Evolutionary conservation across 1,140 invertebrate species (phyloP).

Genomic region (Pectinophora gossypiella): DNA sequence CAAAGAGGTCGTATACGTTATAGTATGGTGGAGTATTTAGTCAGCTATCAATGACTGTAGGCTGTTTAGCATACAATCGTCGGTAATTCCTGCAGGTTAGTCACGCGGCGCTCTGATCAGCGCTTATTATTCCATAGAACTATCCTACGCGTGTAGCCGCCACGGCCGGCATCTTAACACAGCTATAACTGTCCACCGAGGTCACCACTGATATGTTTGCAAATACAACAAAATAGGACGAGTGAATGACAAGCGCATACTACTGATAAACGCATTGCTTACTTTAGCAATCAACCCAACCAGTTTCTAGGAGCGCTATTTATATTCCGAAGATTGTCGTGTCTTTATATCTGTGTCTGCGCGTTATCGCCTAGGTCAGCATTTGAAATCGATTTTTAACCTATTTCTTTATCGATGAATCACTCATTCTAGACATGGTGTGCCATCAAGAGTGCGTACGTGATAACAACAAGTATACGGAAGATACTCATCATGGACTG

Average conservation of each 20-base stretch:
- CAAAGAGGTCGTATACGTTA: no score
- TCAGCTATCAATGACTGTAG: background rate
- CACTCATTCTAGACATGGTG: no score
- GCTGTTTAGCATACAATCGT: background rate
- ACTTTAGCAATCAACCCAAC: background rate
- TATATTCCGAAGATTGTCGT: no score
- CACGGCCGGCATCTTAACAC: background rate
- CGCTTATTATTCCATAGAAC: background rate
- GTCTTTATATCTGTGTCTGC: no score
- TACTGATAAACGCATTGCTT: background rate
- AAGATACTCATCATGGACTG: no score
- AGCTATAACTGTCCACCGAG: background rate
- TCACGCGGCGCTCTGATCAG: background rate
- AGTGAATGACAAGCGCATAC: background rate
- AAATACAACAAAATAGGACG: background rate
- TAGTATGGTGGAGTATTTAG: background rate
- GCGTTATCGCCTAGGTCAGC: no score
- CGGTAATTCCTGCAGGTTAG: background rate
- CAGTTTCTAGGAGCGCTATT: no score
- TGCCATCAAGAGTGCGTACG: no score
- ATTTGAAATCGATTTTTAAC: no score
- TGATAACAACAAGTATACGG: no score
- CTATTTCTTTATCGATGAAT: no score
- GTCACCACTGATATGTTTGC: background rate
- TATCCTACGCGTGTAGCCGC: background rate